Evolutionary conservation across 2,797 vertebrate species (phyloP).

Genomic region (Hemitrygon akajei): DNA sequence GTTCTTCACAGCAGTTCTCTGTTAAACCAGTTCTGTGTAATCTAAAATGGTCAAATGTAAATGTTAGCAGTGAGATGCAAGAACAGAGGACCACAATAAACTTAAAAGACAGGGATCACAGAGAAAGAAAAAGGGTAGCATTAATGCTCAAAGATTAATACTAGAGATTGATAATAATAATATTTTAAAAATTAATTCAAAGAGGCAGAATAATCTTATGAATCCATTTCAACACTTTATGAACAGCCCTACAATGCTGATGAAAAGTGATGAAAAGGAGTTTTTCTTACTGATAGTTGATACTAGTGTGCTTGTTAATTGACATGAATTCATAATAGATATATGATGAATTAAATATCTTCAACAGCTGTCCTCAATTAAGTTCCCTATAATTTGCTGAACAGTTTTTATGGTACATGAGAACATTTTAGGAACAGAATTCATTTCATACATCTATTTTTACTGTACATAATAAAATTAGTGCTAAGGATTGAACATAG

Average conservation of each 20-base stretch:
- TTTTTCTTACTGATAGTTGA: not conserved
- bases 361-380: not conserved
- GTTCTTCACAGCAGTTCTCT: slow-evolving; percentile 15
- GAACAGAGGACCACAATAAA: not conserved
- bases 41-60: not conserved
- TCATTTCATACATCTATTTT: not conserved
- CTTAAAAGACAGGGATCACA: not conserved
- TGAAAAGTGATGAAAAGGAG: not conserved
- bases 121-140: not conserved
- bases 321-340: not conserved
- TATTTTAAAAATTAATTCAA: not conserved
- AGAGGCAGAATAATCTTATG: too few relatives aligned
- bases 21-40: slow-evolving; percentile 20
- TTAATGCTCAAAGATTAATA: not conserved
- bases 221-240: too few relatives aligned
- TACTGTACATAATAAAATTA: not conserved
- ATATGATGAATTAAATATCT: not conserved
- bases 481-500: not conserved
- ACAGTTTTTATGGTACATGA: not conserved
- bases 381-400: not conserved
- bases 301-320: not conserved
- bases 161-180: not conserved
- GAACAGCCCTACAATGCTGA: not conserved
- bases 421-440: not conserved
- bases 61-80: not conserved